A percentile compares a stretch with the other conserved stretches of the same genome.
These are phyloP conservation scores for Scomber colias DNA, from an alignment of 2,113 vertebrate genomes.

Conservation along the genomic window DNA sequence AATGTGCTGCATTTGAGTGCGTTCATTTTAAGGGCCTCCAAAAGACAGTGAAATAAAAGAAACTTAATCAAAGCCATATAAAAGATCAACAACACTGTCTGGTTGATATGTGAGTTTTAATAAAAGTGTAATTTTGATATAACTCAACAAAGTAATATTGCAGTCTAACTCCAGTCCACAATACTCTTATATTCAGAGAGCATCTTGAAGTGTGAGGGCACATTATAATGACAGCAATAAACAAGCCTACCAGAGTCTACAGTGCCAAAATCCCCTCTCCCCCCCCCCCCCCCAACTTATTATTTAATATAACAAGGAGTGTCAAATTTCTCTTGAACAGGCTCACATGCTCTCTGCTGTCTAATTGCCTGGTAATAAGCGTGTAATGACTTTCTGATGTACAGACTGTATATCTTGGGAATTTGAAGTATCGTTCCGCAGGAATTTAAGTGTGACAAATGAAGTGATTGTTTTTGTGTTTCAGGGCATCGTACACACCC, in stretches of 20 bases:
- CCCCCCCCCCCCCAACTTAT: conserved; percentile 8
- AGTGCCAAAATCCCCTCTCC: not conserved
- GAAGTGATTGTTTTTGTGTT: conserved; percentile 65
- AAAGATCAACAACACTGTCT: not conserved
- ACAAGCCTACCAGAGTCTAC: conserved; percentile 18
- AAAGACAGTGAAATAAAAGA: not conserved
- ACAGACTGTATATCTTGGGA: conserved; percentile 58
- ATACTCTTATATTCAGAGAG: not conserved
- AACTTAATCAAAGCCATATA: not conserved
- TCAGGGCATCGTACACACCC: conserved; percentile 48
- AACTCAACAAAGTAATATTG: conserved; percentile 29
- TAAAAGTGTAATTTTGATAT: conserved; percentile 31
- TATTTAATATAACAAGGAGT: conserved; percentile 41
- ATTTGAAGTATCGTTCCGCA: conserved; percentile 58
- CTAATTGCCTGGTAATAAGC: conserved; percentile 75
- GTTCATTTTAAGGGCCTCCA: conserved; percentile 11
- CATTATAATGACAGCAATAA: conserved; percentile 12
- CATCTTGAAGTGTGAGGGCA: conserved; percentile 3
- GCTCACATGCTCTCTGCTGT: conserved; percentile 30
- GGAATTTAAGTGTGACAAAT: conserved; percentile 67
- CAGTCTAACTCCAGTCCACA: not conserved
- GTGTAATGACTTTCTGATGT: conserved; percentile 77
- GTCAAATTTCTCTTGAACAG: conserved; percentile 49
- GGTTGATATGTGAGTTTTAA: conserved; percentile 17
- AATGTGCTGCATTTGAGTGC: not conserved